phyloP scores from a whole-genome alignment of 1,140 invertebrate species.

The Drosophila melanogaster region Release_6_plus_ISO1_MT NC_004354.4:6499501-6500000 shows the following conservation, averaged over 20 bases:
- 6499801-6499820: conserved; percentile 56
- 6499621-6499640: conserved; percentile 32
- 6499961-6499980: conserved; percentile 70
- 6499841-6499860: conserved; percentile 21
- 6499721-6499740: conserved; percentile 60
- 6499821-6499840: conserved; percentile 61
- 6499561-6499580: background rate
- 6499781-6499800: conserved; percentile 4
- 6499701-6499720: background rate
- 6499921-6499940: conserved; percentile 22
- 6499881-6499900: background rate
- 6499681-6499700: conserved; percentile 3
- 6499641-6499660: conserved; percentile 23
- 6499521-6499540: background rate
- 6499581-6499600: conserved; percentile 14
- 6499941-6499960: conserved; percentile 47
- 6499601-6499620: conserved; percentile 59
- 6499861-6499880: conserved; percentile 15
- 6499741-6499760: conserved; percentile 80
- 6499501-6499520: conserved; percentile 1
- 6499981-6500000: background rate
- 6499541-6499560: background rate
- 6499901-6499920: background rate
- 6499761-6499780: conserved; percentile 57
- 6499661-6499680: no score